A percentile compares a stretch with the other conserved stretches of the same genome.
These are phyloP conservation scores for Pomatostomus ruficeps DNA, from an alignment of 2,113 vertebrate genomes.

Conservation along the genomic window DNA sequence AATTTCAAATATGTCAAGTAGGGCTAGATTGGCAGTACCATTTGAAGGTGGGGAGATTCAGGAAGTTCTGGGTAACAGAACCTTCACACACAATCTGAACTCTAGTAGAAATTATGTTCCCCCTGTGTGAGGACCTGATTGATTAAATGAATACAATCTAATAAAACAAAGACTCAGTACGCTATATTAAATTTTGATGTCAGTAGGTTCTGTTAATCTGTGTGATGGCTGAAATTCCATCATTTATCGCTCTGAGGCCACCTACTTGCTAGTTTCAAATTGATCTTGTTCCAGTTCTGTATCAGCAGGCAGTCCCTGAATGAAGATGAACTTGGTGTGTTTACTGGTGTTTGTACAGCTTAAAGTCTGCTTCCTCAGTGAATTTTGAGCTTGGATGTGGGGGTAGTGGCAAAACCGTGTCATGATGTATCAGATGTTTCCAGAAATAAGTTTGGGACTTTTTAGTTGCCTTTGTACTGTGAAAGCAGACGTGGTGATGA, in stretches of 20 bases:
- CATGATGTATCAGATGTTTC: neutral
- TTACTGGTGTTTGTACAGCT: neutral
- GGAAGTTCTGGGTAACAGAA: neutral
- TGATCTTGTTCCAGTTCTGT: neutral
- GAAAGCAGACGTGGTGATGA: neutral
- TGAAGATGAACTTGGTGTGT: neutral
- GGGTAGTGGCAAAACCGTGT: neutral
- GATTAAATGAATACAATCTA: neutral
- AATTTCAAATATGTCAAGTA: neutral
- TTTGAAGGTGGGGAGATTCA: neutral
- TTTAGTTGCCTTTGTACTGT: neutral
- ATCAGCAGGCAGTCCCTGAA: neutral
- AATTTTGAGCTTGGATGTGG: neutral
- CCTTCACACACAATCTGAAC: neutral
- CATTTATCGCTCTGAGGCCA: neutral
- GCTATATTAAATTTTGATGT: neutral
- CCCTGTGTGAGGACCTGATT: neutral
- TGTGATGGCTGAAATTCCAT: neutral
- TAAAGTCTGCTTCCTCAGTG: neutral
- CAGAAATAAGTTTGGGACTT: slow-evolving; percentile 39
- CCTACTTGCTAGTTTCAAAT: neutral
- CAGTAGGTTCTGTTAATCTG: neutral
- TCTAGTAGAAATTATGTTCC: neutral
- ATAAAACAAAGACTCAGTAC: neutral
- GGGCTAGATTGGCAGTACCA: neutral